Evolutionary conservation across 2,113 vertebrate genomes (phyloP).

Genomic region (Psettodes erumei): DNA sequence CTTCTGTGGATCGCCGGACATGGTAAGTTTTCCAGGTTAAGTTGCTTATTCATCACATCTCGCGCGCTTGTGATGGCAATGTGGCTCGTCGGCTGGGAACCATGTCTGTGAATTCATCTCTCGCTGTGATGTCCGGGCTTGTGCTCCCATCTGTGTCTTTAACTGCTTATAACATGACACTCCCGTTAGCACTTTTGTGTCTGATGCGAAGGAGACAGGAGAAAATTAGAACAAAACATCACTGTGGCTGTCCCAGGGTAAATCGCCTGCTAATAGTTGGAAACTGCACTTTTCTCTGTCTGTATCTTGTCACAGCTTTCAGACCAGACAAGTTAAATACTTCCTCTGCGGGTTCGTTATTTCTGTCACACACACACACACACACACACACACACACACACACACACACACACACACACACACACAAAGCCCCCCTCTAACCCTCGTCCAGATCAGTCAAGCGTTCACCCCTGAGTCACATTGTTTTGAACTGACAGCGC

Average conservation of each 20-base stretch:
- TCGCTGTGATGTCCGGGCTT: conserved; percentile 44
- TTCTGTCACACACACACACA: conserved; percentile 63
- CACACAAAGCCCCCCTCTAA: conserved; percentile 57
- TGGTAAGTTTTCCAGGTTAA: conserved; percentile 76
- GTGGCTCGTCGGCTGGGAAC: conserved; percentile 41
- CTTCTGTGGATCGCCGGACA: conserved; percentile 79
- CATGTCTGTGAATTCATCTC: conserved; percentile 33
- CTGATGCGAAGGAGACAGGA: conserved; percentile 25
- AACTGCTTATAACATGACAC: conserved; percentile 8
- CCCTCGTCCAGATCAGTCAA: conserved; percentile 62
- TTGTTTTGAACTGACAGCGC: conserved; percentile 76
- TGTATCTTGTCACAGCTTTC: conserved; percentile 24
- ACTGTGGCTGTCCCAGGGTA: background rate
- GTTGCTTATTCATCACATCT: conserved; percentile 47
- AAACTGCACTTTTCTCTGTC: conserved; percentile 30
- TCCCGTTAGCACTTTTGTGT: conserved; percentile 18
- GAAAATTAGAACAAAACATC: background rate
- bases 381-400: conserved; percentile 45
- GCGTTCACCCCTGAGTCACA: conserved; percentile 68
- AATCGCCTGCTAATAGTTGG: background rate
- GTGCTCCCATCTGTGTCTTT: conserved; percentile 35
- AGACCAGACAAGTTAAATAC: conserved; percentile 65
- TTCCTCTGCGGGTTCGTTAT: conserved; percentile 60
- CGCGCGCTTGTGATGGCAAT: conserved; percentile 31
- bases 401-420: conserved; percentile 48